Percentiles rank a stretch among this genome's conserved stretches.
Evolutionary conservation across 1,140 invertebrate genomes (phyloP).

Genomic region (Drosophila watanabei): DNA sequence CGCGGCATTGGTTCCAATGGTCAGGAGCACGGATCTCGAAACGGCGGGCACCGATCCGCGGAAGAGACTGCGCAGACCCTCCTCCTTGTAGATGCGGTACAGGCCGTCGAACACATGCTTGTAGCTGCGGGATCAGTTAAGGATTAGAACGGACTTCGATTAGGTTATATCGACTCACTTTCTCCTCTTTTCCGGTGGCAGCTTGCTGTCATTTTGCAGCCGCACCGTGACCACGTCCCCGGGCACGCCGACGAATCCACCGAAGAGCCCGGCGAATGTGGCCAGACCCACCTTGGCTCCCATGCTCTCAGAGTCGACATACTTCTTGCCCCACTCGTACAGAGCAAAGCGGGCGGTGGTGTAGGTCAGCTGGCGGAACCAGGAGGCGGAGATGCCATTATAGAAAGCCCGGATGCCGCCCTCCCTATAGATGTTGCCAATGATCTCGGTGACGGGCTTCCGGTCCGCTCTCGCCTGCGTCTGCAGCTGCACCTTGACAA

Average conservation of each 20-base stretch:
- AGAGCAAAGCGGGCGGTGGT: slow-evolving; percentile 98
- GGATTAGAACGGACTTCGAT: not conserved
- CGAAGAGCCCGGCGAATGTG: slow-evolving; percentile 43
- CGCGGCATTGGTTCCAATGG: slow-evolving; percentile 97
- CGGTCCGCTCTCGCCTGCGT: slow-evolving; percentile 97
- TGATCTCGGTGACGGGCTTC: slow-evolving; percentile 89
- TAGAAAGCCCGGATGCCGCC: slow-evolving; percentile 96
- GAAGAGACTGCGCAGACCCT: slow-evolving; percentile 94
- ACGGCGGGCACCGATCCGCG: slow-evolving; percentile 96
- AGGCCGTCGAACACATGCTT: slow-evolving; percentile 98
- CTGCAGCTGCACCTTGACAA: slow-evolving; percentile 98
- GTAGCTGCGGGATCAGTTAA: slow-evolving; percentile 89
- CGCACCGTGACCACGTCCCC: slow-evolving; percentile 68
- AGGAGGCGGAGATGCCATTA: slow-evolving; percentile 97
- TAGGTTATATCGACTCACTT: slow-evolving; percentile 37
- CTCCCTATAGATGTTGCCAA: slow-evolving; percentile 91
- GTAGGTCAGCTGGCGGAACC: slow-evolving; percentile 98
- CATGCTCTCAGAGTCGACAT: slow-evolving; percentile 75
- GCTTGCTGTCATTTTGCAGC: slow-evolving; percentile 64
- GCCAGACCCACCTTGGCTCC: slow-evolving; percentile 45
- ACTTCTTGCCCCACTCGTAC: slow-evolving; percentile 94
- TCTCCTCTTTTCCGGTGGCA: slow-evolving; percentile 43
- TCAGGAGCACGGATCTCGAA: slow-evolving; percentile 95
- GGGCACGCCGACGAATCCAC: slow-evolving; percentile 59
- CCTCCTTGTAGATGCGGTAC: slow-evolving; percentile 91